These are phyloP conservation scores for Carlito syrichta DNA, from an alignment of 2,113 vertebrate genomes.

Conservation along the genomic window DNA sequence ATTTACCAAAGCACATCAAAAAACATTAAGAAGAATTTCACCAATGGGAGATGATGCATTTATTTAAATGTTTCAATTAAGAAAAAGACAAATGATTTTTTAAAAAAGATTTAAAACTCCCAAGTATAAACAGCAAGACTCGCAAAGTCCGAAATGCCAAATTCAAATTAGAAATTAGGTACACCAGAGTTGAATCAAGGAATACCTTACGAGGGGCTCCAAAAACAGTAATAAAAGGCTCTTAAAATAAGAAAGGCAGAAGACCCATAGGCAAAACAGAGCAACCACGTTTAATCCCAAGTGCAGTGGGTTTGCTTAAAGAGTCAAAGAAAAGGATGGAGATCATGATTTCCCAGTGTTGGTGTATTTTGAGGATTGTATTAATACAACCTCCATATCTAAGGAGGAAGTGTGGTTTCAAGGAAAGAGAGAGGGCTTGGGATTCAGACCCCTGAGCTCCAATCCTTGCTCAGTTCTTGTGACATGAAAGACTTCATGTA, in stretches of 20 bases:
- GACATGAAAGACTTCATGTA: not conserved
- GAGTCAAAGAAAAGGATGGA: not conserved
- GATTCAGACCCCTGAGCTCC: not conserved
- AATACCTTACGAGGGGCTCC: not conserved
- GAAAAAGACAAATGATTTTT: not conserved
- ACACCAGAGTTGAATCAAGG: not conserved
- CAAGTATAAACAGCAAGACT: not conserved
- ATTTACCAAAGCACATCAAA: not conserved
- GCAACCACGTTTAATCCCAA: not conserved
- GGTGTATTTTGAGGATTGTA: not conserved
- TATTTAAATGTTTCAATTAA: not conserved
- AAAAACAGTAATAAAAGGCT: not conserved
- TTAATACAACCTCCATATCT: not conserved
- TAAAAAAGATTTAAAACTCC: not conserved
- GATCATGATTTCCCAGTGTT: not conserved
- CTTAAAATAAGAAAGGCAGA: not conserved
- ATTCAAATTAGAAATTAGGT: not conserved
- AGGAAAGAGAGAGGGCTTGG: not conserved
- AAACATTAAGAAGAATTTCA: not conserved
- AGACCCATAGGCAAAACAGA: not conserved
- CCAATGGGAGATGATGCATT: not conserved
- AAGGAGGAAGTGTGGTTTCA: not conserved
- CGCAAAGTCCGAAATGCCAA: not conserved
- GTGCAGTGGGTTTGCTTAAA: not conserved
- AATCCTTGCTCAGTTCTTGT: not conserved